Evolutionary conservation across 1,140 invertebrate species (phyloP), one percentile per base, ranked within the genome.

Genomic region (Cephus cinctus): DNA sequence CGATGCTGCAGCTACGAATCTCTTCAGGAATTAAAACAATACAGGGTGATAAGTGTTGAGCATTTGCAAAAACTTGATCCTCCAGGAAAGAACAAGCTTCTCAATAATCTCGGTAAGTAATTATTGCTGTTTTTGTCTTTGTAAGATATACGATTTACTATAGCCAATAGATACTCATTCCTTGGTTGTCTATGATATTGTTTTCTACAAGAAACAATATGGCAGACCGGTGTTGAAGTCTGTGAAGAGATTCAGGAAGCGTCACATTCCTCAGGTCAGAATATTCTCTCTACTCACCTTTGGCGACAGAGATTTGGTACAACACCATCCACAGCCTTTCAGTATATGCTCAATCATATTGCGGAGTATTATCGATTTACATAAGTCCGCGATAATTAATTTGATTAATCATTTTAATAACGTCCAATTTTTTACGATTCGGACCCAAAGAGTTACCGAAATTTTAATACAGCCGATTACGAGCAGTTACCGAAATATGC

Each of bases 181-280:
- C 8, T 4, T 11, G 38, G 9, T 12, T 16, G 22, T 15, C 22
- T 27, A 41, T 41, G 8, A 5, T 38, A 42, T 38, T 35, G 9
- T 31, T 34, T 50, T 46, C 48, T 50, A 62, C 32, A 36, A 78
- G 75, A 75, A 63, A 78, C 75, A 2, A 79, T 79, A 43, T 79
- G 76, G 77, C 63, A 67, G 42, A 67, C 64, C 21, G 67, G 64
- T 15, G 59, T 73, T 4, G 63, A 67, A 30, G 54, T 78, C 39
- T 79, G 76, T 21, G 73, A 77, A 54, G 75, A 77, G 43, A 63
- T 75, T 45, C 75, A 77, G 64, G 73, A 77, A 45, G 57, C 69
- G 8, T 69, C 68, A 0, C 59, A 61, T 16, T 34, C 50, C 5
- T 48, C 60, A 16, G 64, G 63, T n/a, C 60, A 71, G 34, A 56